phyloP scores from a whole-genome alignment of 2,888 invertebrate genomes.

The Carabus problematicus region DNA sequence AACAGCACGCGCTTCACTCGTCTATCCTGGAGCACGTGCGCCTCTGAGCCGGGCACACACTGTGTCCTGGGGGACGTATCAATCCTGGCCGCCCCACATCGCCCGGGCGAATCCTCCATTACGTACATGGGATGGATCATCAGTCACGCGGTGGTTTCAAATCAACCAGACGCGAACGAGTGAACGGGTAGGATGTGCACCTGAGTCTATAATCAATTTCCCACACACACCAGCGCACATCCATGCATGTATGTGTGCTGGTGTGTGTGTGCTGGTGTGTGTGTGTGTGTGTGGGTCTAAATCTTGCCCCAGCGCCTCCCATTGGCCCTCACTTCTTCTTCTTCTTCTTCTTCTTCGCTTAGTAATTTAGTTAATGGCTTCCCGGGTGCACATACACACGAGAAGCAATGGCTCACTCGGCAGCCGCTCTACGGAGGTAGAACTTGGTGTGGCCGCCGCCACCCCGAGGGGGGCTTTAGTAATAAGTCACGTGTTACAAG shows the following conservation, averaged over 20 bases:
- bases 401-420: neutral
- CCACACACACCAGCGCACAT: conserved; percentile 45
- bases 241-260: no score
- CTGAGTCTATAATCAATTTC: conserved; percentile 59
- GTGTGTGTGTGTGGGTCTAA: conserved; percentile 48
- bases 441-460: no score
- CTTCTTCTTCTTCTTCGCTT: no score
- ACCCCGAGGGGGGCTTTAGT: neutral
- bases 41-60: neutral
- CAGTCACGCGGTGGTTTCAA: conserved; percentile 24
- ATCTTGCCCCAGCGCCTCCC: conserved; percentile 54
- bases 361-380: conserved; percentile 62
- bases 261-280: conserved; percentile 38
- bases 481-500: conserved; percentile 56
- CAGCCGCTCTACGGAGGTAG: no score
- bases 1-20: neutral
- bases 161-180: conserved; percentile 33
- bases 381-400: conserved; percentile 45
- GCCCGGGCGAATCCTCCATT: conserved; percentile 8
- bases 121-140: conserved; percentile 8
- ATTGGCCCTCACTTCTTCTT: conserved; percentile 54
- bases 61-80: conserved; percentile 24
- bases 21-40: neutral
- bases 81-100: conserved; percentile 14
- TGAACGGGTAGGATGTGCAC: conserved; percentile 47